phyloP scores from a whole-genome alignment of 2,888 invertebrate genomes.

The Eilema caniola region DNA sequence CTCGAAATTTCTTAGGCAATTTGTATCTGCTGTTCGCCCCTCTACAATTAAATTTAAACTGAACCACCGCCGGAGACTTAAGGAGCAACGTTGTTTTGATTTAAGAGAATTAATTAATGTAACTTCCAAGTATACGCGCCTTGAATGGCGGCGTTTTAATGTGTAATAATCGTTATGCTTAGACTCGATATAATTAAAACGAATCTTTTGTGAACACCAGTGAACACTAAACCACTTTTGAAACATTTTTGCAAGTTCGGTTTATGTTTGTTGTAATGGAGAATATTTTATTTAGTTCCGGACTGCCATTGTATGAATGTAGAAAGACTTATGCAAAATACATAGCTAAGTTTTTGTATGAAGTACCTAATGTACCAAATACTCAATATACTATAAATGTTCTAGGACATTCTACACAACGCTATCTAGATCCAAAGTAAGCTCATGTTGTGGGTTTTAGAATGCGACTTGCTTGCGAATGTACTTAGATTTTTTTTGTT shows the following conservation, averaged over 20 bases:
- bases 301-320: neutral
- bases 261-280: constrained; percentile 22
- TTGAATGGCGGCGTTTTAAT: constrained; percentile 61
- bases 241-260: constrained; percentile 33
- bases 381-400: neutral
- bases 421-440: too few species aligned
- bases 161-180: constrained; percentile 63
- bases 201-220: constrained; percentile 43
- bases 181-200: constrained; percentile 50
- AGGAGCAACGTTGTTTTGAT: constrained; percentile 76
- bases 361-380: neutral
- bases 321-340: neutral
- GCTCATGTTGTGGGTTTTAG: too few species aligned
- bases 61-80: constrained; percentile 68
- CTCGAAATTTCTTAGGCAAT: constrained; percentile 67
- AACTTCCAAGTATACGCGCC: constrained; percentile 64
- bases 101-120: constrained; percentile 79
- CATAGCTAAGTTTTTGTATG: neutral
- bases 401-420: too few species aligned
- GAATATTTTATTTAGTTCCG: constrained; percentile 9
- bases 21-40: constrained; percentile 68
- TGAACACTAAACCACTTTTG: constrained; percentile 36
- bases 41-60: constrained; percentile 77
- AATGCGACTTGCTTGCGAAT: too few species aligned
- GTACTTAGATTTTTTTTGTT: too few species aligned